phyloP scores from a whole-genome alignment of 2,888 invertebrate species.

The Selenia dentaria region DNA sequence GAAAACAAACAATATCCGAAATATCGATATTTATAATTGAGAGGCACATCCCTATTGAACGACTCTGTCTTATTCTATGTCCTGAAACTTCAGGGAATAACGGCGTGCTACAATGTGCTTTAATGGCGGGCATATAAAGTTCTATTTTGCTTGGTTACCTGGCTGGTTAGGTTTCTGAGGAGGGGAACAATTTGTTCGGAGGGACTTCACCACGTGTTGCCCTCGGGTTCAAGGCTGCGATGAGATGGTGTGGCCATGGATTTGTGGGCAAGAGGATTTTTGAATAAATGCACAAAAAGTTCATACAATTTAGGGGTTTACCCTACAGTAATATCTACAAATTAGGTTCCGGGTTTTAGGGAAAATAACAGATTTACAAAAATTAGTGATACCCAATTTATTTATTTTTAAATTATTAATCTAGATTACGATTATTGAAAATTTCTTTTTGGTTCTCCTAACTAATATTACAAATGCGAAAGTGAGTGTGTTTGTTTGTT shows the following conservation, averaged over 20 bases:
- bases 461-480: too few species aligned
- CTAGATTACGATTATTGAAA: too few species aligned
- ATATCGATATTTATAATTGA: constrained; percentile 36
- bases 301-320: too few species aligned
- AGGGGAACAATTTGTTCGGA: constrained; percentile 62
- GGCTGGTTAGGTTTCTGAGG: constrained; percentile 53
- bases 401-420: too few species aligned
- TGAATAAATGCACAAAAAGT: too few species aligned
- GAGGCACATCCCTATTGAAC: constrained; percentile 28
- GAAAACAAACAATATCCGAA: constrained; percentile 20
- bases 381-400: too few species aligned
- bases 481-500: too few species aligned
- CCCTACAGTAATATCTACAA: too few species aligned
- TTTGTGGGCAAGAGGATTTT: constrained; percentile 8
- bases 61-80: constrained; percentile 9
- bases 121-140: constrained; percentile 47
- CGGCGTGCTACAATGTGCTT: constrained; percentile 51
- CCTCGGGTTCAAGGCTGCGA: constrained; percentile 67
- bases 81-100: constrained; percentile 32
- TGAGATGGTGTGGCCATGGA: constrained; percentile 45
- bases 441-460: too few species aligned
- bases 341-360: too few species aligned
- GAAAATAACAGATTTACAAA: too few species aligned
- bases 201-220: constrained; percentile 71
- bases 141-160: constrained; percentile 47